Percentiles rank a stretch among this genome's conserved stretches.
Conservation (phyloP, 64 coral and sea anemone species). For the Montipora foliosa region DNA sequence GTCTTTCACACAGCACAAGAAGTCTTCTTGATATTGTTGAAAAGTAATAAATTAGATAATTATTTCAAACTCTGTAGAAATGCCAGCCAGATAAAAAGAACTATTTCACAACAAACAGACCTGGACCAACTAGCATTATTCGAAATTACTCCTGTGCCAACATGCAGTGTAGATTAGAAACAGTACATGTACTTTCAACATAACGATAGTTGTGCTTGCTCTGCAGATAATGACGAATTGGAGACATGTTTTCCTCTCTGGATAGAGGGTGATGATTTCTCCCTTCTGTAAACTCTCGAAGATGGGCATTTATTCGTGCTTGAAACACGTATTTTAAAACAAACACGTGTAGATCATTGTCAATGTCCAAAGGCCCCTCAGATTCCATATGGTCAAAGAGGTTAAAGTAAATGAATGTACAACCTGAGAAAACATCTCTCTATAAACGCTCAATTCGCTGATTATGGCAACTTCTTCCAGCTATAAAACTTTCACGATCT, state of each 20-base stretch:
- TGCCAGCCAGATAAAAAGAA: background rate
- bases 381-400: background rate
- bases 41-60: background rate
- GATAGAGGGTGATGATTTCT: background rate
- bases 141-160: constrained; percentile 3
- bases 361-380: background rate
- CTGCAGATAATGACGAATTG: background rate
- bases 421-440: background rate
- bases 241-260: constrained; percentile 23
- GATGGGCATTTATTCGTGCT: no score
- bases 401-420: background rate
- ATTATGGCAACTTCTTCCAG: background rate
- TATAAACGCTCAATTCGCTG: background rate
- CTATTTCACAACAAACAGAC: background rate
- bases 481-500: background rate
- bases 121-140: constrained; percentile 12
- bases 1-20: background rate
- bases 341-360: background rate
- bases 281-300: no score
- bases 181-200: constrained; percentile 1
- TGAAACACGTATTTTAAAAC: background rate
- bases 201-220: background rate
- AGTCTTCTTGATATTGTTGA: background rate
- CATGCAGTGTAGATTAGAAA: background rate
- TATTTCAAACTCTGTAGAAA: background rate